Evolutionary conservation across 1,140 invertebrate genomes (phyloP).

Genomic region (Pristionchus pacificus): DNA sequence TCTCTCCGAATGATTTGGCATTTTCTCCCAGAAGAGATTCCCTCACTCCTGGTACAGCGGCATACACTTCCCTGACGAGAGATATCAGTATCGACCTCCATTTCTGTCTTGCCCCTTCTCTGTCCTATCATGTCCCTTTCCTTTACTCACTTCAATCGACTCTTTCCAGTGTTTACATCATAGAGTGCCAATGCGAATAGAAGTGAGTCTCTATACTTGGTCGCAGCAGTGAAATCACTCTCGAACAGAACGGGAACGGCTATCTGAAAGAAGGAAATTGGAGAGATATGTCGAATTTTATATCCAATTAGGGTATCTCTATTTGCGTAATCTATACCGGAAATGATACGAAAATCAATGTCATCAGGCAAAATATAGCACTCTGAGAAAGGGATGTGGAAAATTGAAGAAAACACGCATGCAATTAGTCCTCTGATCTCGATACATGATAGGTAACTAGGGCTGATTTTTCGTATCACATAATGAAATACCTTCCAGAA

Average conservation of each 20-base stretch:
- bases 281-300: no score
- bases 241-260: constrained; percentile 53
- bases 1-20: constrained; percentile 54
- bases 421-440: no score
- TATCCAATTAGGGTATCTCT: neutral
- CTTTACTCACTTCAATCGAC: constrained; percentile 41
- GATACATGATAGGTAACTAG: no score
- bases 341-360: neutral
- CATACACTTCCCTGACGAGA: constrained; percentile 52
- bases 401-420: no score
- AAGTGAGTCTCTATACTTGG: constrained; percentile 53
- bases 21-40: constrained; percentile 51
- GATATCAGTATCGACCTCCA: neutral
- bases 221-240: constrained; percentile 51
- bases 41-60: constrained; percentile 55
- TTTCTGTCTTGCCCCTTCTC: neutral
- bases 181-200: constrained; percentile 54
- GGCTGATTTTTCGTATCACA: neutral
- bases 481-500: constrained; percentile 35
- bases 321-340: neutral
- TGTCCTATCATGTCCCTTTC: no score
- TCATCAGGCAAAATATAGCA: neutral
- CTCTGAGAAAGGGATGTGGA: no score
- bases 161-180: constrained; percentile 56
- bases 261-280: neutral